A percentile compares a stretch with the other conserved stretches of the same genome.
phyloP scores from a whole-genome alignment of 2,113 vertebrate genomes.

The Perca schrenkii region DNA sequence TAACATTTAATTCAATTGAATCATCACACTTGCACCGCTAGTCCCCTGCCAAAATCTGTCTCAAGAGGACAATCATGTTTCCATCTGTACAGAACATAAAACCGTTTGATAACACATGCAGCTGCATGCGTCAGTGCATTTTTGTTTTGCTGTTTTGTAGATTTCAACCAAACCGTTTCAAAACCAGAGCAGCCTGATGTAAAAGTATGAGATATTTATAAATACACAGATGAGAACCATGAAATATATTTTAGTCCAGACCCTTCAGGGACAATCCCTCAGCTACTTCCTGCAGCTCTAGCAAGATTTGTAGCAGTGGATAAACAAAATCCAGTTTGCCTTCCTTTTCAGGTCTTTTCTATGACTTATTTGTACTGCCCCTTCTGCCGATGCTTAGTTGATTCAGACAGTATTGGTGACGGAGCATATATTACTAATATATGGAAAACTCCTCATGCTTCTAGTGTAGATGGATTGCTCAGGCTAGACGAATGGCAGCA shows the following conservation, averaged over 20 bases:
- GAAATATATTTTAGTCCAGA: slow-evolving; percentile 42
- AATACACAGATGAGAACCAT: slow-evolving; percentile 35
- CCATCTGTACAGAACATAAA: not conserved
- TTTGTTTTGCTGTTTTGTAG: slow-evolving; percentile 15
- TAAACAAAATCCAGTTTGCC: slow-evolving; percentile 26
- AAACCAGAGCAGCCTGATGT: slow-evolving; percentile 41
- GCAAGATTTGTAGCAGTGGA: slow-evolving; percentile 21
- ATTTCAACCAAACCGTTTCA: slow-evolving; percentile 19
- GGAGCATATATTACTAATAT: not conserved
- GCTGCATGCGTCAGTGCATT: not conserved
- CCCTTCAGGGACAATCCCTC: slow-evolving; percentile 18
- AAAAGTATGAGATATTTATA: slow-evolving; percentile 56
- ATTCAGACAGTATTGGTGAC: not conserved
- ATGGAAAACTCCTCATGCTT: not conserved
- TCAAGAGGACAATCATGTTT: not conserved
- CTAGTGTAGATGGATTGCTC: not conserved
- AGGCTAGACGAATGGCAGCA: not conserved
- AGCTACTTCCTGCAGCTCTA: slow-evolving; percentile 7
- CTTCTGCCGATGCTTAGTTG: not conserved
- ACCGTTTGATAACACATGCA: not conserved
- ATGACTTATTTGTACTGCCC: not conserved
- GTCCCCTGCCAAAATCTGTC: not conserved
- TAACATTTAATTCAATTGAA: no score
- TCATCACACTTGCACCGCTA: not conserved
- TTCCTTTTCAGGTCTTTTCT: slow-evolving; percentile 1